Evolutionary conservation across 2,113 vertebrate species (phyloP), one percentile per base, ranked within the genome.

Genomic region (Barbus barbus): DNA sequence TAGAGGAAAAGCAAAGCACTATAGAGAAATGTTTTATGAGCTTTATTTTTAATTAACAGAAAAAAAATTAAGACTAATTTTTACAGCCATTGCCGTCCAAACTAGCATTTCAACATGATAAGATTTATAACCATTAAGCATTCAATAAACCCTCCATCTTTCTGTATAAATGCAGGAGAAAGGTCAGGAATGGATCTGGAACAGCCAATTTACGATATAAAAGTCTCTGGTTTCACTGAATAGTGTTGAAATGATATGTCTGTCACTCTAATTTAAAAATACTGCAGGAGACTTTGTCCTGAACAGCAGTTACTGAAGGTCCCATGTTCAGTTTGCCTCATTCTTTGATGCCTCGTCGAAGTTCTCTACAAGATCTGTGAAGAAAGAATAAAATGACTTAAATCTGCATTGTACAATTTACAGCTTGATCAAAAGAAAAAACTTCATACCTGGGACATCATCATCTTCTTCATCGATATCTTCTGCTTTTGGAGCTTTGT

Each of bases 311-410:
- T 84, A 87, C 85, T 87, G 84, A 36, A 58, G 36, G 76, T 13
- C 75, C 28, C 41, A 56, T 18, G 24, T 85, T 96, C 94, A 98
- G 94, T 97, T 97, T 76, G 97, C 97, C 93, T 99, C 97, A 75
- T 98, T 97, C 95, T 99, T 99, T 76, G 97, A 99, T n/a, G 97
- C 97, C 92, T 99, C 97, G 86, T 98, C 97, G 87, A 99, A 98
- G 93, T 99, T 99, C 95, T 98, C 97, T 95, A 98, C 98, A 78
- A 99, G 96, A 95, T 99, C 98, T 98, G 92, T 58, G 91, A 89
- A 86, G 44, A 83, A 1, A 48, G 78, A 24, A 48, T 2, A 58
- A 33, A 26, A 51, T 11, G 2, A 51, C 1, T 44, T 12, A 11
- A 82, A 36, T 41, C 18, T 0, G 13, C 12, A 12, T 26, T 18